Conservation (phyloP, 2,888 invertebrate species). For the Marasmarcha lunaedactyla region DNA sequence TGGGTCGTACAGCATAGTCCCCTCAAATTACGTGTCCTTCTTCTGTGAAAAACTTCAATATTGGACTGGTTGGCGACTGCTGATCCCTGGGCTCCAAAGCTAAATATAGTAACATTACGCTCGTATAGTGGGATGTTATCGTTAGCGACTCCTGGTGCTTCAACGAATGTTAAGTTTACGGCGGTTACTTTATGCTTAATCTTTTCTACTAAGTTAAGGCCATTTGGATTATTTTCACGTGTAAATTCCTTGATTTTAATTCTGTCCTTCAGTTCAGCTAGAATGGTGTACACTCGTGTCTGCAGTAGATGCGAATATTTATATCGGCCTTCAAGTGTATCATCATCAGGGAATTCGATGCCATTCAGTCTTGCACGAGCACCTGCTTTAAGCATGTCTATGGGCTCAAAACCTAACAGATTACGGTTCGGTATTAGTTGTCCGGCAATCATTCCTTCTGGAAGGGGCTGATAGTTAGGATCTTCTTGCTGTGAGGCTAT, state of each 20-base stretch:
- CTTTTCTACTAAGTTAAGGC: slow-evolving; percentile 5
- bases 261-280: slow-evolving; percentile 6
- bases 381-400: not conserved
- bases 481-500: not conserved
- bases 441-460: not conserved
- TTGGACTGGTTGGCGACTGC: not conserved
- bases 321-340: slow-evolving; percentile 3
- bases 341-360: slow-evolving; percentile 2
- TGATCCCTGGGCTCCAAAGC: slow-evolving; percentile 3
- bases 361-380: not conserved
- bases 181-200: slow-evolving; percentile 6
- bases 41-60: not conserved
- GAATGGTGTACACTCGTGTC: slow-evolving; percentile 1
- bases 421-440: not conserved
- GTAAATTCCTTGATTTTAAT: slow-evolving; percentile 4
- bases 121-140: slow-evolving; percentile 6
- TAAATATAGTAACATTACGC: slow-evolving; percentile 5
- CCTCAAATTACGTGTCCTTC: not conserved
- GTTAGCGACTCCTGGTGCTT: slow-evolving; percentile 4
- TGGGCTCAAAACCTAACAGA: not conserved
- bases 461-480: not conserved
- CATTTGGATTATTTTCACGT: slow-evolving; percentile 1
- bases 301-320: not conserved
- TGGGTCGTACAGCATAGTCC: not conserved
- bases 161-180: slow-evolving; percentile 7